phyloP scores from a whole-genome alignment of 2,797 vertebrate genomes.

The Anolis apletophallus region DNA sequence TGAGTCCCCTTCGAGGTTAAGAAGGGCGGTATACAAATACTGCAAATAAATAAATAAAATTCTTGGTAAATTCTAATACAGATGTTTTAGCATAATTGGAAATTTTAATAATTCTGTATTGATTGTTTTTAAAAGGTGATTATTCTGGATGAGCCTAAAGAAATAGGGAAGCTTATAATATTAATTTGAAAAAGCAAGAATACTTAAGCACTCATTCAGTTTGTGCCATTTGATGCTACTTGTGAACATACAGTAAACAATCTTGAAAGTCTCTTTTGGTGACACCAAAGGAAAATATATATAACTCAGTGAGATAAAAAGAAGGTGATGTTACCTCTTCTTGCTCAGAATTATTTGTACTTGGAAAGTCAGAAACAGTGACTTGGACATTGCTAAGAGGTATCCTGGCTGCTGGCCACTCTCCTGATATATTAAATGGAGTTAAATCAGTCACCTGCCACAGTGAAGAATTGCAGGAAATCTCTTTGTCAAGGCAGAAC shows the following conservation, averaged over 20 bases:
- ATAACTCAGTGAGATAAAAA: slow-evolving; percentile 57
- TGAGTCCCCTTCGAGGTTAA: no score
- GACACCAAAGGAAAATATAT: slow-evolving; percentile 73
- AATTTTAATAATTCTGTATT: not conserved
- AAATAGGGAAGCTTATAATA: not conserved
- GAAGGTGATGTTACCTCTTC: slow-evolving; percentile 44
- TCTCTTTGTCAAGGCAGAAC: slow-evolving; percentile 57
- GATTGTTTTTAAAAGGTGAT: not conserved
- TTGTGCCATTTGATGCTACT: slow-evolving; percentile 24
- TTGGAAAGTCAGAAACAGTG: slow-evolving; percentile 7
- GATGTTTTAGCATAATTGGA: not conserved
- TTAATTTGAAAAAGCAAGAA: not conserved
- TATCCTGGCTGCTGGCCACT: slow-evolving; percentile 2
- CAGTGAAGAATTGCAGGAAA: slow-evolving; percentile 75
- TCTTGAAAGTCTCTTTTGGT: slow-evolving; percentile 48
- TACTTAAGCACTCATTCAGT: not conserved
- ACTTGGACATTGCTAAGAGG: not conserved
- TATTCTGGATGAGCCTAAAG: not conserved
- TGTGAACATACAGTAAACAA: slow-evolving; percentile 9
- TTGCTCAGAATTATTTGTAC: slow-evolving; percentile 15
- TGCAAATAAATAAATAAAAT: no score
- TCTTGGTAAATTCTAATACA: no score
- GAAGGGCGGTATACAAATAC: no score
- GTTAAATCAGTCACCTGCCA: slow-evolving; percentile 61
- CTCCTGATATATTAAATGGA: slow-evolving; percentile 50